phyloP scores from a whole-genome alignment of 2,113 vertebrate genomes.

The Bubalus kerabau region DNA sequence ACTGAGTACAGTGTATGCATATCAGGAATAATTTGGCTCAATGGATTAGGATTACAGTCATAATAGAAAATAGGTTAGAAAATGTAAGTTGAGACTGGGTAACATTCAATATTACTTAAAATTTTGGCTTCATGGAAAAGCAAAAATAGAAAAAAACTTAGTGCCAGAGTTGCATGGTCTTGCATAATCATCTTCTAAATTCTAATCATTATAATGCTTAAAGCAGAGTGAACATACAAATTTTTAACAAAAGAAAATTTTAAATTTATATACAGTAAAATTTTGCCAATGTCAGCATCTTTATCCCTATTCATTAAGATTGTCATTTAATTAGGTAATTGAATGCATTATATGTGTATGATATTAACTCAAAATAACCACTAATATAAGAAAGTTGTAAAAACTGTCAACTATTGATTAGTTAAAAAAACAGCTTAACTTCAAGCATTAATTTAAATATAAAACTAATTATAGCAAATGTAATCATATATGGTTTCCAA shows the following conservation, averaged over 20 bases:
- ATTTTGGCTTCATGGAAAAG: neutral
- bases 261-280: neutral
- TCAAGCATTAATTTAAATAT: neutral
- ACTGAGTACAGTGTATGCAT: neutral
- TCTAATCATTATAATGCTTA: neutral
- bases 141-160: neutral
- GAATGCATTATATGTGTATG: neutral
- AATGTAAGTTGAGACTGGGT: neutral
- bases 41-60: neutral
- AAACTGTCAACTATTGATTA: neutral
- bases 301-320: neutral
- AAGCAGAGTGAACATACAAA: neutral
- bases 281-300: neutral
- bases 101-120: neutral
- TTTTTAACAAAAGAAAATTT: neutral
- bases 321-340: neutral
- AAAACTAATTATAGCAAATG: neutral
- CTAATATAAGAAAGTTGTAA: neutral
- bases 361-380: neutral
- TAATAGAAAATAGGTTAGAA: neutral
- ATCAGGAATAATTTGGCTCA: neutral
- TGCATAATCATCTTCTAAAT: neutral
- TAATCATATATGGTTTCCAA: neutral
- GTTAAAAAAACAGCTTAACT: neutral
- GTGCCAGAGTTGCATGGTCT: neutral